A percentile compares a stretch with the other conserved stretches of the same genome.
Evolutionary conservation across 2,888 invertebrate species (phyloP).

Genomic region (Zygothrica quintamaculata): DNA sequence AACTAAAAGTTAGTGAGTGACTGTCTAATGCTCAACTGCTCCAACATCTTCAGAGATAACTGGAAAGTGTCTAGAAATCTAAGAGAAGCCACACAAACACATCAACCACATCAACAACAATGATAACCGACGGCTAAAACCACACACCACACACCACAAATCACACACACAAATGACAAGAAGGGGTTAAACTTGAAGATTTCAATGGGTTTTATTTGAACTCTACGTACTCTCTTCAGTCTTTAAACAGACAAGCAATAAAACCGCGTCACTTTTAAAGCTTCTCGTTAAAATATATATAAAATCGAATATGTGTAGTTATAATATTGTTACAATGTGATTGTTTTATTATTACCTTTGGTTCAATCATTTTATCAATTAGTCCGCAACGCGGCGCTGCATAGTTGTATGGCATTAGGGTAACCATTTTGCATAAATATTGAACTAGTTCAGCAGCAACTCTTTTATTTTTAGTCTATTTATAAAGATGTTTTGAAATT

Average conservation of each 20-base stretch:
- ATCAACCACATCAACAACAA: conserved; percentile 8
- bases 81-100: conserved; percentile 45
- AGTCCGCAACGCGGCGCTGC: conserved; percentile 85
- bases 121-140: conserved; percentile 50
- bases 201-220: conserved; percentile 5
- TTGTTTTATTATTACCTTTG: conserved; percentile 82
- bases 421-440: conserved; percentile 81
- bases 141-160: conserved; percentile 22
- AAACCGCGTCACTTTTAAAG: conserved; percentile 62
- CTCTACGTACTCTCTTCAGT: conserved; percentile 5
- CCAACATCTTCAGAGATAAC: background rate
- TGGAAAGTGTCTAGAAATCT: conserved; percentile 13
- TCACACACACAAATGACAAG: too few species aligned
- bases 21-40: background rate
- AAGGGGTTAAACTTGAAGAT: conserved; percentile 30
- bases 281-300: conserved; percentile 41
- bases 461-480: conserved; percentile 17
- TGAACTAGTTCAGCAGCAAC: too few species aligned
- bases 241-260: conserved; percentile 18
- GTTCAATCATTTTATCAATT: conserved; percentile 85
- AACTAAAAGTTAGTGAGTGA: background rate
- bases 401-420: conserved; percentile 85
- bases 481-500: conserved; percentile 43
- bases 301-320: too few species aligned
- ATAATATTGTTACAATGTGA: too few species aligned